Evolutionary conservation across 2,113 vertebrate species (phyloP).

Genomic region (Grammomys dolichurus): DNA sequence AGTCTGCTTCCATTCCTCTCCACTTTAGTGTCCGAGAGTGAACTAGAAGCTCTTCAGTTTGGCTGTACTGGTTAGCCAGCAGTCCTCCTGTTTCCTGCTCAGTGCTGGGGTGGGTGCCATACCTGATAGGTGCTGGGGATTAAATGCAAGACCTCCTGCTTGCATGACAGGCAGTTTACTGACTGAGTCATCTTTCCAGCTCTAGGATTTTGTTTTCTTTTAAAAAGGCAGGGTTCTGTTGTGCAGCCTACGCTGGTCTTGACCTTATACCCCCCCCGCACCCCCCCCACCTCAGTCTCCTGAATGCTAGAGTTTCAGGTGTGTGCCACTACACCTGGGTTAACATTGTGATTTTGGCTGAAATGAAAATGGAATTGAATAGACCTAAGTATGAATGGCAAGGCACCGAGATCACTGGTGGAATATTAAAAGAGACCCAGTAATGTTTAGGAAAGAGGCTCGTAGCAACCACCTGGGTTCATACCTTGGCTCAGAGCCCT

Average conservation of each 20-base stretch:
- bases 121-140: background rate
- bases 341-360: conserved; percentile 38
- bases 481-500: background rate
- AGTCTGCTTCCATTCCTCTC: background rate
- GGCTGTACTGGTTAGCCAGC: too few relatives aligned
- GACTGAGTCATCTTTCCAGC: background rate
- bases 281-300: background rate
- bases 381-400: background rate
- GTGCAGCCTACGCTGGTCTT: background rate
- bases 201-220: background rate
- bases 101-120: too few relatives aligned
- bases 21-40: background rate
- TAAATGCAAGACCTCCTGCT: background rate
- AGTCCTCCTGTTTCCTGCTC: background rate
- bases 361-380: conserved; percentile 48
- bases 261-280: background rate
- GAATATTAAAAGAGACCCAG: background rate
- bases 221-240: background rate
- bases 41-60: background rate
- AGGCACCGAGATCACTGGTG: background rate
- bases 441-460: background rate
- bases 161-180: background rate
- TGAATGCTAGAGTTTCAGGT: background rate
- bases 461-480: background rate
- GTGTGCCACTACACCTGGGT: background rate